Evolutionary conservation across 2,888 invertebrate species (phyloP).

Genomic region (Coelopa pilipes): DNA sequence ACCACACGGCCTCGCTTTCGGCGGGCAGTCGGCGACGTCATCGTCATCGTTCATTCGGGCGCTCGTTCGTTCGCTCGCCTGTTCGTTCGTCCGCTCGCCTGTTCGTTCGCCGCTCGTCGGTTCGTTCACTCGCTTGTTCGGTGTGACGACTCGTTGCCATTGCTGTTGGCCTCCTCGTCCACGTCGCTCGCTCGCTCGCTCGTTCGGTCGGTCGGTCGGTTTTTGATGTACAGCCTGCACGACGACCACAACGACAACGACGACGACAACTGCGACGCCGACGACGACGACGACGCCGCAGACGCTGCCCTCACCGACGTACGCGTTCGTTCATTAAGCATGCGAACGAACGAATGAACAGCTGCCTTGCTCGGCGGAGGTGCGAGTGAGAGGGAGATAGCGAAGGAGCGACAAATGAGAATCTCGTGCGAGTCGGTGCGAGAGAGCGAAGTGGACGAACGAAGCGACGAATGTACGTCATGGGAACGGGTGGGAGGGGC

Average conservation of each 20-base stretch:
- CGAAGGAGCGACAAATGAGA: too few relatives aligned
- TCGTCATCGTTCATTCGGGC: not conserved
- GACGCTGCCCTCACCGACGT: slow-evolving; percentile 22
- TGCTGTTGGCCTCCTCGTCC: not conserved
- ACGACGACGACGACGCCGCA: not conserved
- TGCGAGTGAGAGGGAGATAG: not conserved
- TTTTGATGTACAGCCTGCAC: not conserved
- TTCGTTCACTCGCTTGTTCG: not conserved
- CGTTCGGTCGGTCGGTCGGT: too few relatives aligned
- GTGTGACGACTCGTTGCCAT: not conserved
- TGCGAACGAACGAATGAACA: slow-evolving; percentile 5
- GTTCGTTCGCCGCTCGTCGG: not conserved
- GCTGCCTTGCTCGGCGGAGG: not conserved
- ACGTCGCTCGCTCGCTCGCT: not conserved
- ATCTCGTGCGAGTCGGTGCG: too few relatives aligned
- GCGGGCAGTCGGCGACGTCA: not conserved
- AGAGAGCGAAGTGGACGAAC: not conserved
- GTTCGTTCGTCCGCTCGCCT: not conserved
- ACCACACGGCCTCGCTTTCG: not conserved
- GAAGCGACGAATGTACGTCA: not conserved
- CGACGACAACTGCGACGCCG: not conserved
- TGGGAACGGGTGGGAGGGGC: not conserved
- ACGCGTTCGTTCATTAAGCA: slow-evolving; percentile 33
- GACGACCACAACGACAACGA: not conserved
- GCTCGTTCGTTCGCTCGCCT: not conserved